A percentile compares a stretch with the other conserved stretches of the same genome.
phyloP scores from a whole-genome alignment of 2,888 invertebrate species.

The Drosophila longiperda region DNA sequence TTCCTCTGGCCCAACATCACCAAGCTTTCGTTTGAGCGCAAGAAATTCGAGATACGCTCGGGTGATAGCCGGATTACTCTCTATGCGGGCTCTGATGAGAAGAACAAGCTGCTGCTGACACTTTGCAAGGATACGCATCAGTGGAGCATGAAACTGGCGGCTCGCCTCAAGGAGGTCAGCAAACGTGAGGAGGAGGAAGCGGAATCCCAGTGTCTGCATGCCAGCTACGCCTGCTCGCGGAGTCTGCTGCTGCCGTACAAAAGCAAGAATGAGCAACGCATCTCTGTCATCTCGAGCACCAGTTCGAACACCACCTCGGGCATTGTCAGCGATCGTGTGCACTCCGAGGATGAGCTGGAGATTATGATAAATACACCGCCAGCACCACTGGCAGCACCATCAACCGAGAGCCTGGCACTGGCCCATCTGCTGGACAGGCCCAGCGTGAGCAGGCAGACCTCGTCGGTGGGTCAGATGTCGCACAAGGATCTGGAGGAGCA shows the following conservation, averaged over 20 bases:
- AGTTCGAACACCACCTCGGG: slow-evolving; percentile 99
- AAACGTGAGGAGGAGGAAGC: slow-evolving; percentile 95
- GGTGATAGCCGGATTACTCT: slow-evolving; percentile 94
- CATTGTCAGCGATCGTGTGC: slow-evolving; percentile 97
- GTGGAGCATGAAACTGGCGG: slow-evolving; percentile 96
- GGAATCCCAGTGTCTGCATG: slow-evolving; percentile 89
- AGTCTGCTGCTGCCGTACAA: slow-evolving; percentile 88
- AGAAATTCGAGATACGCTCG: slow-evolving; percentile 98
- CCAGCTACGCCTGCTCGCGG: slow-evolving; percentile 91
- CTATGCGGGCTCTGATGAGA: slow-evolving; percentile 96
- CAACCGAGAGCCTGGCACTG: slow-evolving; percentile 93
- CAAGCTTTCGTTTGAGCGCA: slow-evolving; percentile 97
- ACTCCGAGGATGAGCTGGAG: slow-evolving; percentile 97
- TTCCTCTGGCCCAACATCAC: slow-evolving; percentile 98
- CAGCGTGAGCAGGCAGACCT: slow-evolving; percentile 86
- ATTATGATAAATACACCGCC: slow-evolving; percentile 93
- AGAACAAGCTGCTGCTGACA: slow-evolving; percentile 94
- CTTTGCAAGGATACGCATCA: slow-evolving; percentile 97
- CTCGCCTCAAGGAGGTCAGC: slow-evolving; percentile 92
- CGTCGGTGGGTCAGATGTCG: slow-evolving; percentile 86
- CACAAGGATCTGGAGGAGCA: slow-evolving; percentile 85
- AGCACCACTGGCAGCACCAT: slow-evolving; percentile 90
- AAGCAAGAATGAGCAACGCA: slow-evolving; percentile 91
- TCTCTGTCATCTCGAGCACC: slow-evolving; percentile 95
- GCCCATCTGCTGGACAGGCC: slow-evolving; percentile 90